phyloP scores from a whole-genome alignment of 2,797 vertebrate genomes.

The Bradypodion pumilum region DNA sequence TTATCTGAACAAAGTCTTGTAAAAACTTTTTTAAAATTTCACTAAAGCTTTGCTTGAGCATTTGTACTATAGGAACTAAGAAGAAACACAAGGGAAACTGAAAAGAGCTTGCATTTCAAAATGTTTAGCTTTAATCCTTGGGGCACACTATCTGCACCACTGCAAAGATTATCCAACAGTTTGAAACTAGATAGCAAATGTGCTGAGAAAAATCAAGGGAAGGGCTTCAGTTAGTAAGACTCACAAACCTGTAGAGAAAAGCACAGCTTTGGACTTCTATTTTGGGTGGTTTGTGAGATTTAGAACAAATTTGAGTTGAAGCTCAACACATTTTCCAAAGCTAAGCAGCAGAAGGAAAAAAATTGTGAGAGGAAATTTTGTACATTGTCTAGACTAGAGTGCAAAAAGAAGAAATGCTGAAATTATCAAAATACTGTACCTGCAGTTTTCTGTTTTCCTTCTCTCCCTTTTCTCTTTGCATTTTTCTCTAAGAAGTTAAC shows the following conservation, averaged over 20 bases:
- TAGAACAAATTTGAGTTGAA: not conserved
- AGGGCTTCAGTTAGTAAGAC: not conserved
- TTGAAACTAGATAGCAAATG: too few species aligned
- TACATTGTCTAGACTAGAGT: not conserved
- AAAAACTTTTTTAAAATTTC: too few species aligned
- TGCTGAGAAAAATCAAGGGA: too few species aligned
- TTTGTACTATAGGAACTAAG: too few species aligned
- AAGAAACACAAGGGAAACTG: too few species aligned
- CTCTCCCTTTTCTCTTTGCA: conserved; percentile 20
- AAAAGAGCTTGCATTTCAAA: too few species aligned
- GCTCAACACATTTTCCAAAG: not conserved
- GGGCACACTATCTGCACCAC: too few species aligned
- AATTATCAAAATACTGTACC: conserved; percentile 9
- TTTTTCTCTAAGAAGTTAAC: conserved; percentile 21
- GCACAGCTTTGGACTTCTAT: not conserved
- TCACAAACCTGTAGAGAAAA: not conserved
- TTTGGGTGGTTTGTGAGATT: not conserved
- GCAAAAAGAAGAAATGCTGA: not conserved
- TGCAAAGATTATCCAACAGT: too few species aligned
- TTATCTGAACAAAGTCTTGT: too few species aligned
- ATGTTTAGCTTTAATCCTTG: too few species aligned
- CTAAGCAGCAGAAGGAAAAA: not conserved
- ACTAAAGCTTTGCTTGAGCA: too few species aligned
- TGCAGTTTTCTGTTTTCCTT: conserved; percentile 27
- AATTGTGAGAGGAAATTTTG: not conserved